Evolutionary conservation across 2,888 invertebrate species (phyloP).

Genomic region (Ellobium chinense): DNA sequence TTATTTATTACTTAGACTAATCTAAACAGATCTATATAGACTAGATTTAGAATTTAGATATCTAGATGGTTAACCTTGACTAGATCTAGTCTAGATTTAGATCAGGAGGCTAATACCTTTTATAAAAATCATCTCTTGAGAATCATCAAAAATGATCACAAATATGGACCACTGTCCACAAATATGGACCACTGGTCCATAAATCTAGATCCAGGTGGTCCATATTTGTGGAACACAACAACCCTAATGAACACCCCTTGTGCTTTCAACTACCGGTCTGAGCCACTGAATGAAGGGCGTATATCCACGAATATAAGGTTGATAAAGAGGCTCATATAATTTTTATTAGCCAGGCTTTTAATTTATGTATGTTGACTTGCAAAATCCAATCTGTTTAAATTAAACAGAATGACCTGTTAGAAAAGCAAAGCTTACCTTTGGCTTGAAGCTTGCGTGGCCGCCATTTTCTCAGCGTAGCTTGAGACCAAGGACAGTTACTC

Average conservation of each 20-base stretch:
- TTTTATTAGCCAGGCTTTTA: neutral
- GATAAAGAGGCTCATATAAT: neutral
- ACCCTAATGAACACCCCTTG: neutral
- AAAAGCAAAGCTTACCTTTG: neutral
- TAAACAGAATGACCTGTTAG: neutral
- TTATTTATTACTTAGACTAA: neutral
- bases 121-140: neutral
- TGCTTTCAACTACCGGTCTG: neutral
- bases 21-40: neutral
- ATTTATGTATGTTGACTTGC: neutral
- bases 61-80: no score
- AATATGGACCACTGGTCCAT: neutral
- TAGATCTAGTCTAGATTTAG: no score
- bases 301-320: neutral
- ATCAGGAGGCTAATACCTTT: neutral
- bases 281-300: neutral
- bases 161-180: neutral
- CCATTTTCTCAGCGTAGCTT: neutral
- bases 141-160: neutral
- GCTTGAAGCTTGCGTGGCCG: neutral
- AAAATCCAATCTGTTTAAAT: neutral
- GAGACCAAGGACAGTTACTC: neutral
- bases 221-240: neutral
- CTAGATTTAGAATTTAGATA: no score
- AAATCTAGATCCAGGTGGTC: neutral